Evolutionary conservation across 2,888 invertebrate genomes (phyloP).

Genomic region (Agriotes lineatus): DNA sequence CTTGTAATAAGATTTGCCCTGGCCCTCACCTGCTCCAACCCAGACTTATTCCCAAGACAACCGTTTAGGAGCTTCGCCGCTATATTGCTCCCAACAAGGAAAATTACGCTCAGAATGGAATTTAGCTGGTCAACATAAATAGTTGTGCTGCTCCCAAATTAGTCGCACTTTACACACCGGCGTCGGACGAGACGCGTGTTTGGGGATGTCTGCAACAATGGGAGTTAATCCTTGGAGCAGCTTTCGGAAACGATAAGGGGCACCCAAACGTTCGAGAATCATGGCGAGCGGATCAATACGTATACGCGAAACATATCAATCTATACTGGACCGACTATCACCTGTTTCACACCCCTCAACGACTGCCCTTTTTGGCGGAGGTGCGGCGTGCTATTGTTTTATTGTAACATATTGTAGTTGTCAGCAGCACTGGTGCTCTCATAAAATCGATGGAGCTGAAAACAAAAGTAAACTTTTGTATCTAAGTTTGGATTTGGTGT

Average conservation of each 20-base stretch:
- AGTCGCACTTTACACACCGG: conserved; percentile 27
- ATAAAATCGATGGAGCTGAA: conserved; percentile 20
- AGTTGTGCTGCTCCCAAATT: conserved; percentile 39
- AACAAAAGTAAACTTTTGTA: conserved; percentile 24
- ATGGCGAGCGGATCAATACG: conserved; percentile 16
- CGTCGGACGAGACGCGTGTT: conserved; percentile 4
- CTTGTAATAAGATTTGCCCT: conserved; percentile 56
- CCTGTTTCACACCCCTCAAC: conserved; percentile 15
- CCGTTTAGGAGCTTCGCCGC: conserved; percentile 52
- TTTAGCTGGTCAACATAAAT: conserved; percentile 51
- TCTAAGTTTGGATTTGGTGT: conserved; percentile 14
- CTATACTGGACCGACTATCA: conserved; percentile 20
- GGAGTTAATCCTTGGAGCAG: background rate
- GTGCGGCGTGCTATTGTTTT: conserved; percentile 20
- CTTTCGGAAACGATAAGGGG: conserved; percentile 1
- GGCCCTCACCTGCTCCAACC: conserved; percentile 56
- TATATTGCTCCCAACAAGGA: conserved; percentile 49
- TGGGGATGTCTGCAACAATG: conserved; percentile 10
- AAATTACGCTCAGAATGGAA: conserved; percentile 51
- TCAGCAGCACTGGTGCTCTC: conserved; percentile 17
- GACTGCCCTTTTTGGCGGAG: conserved; percentile 15
- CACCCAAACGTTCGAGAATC: conserved; percentile 1
- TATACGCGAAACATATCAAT: conserved; percentile 15
- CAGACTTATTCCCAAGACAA: conserved; percentile 56
- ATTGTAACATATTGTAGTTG: conserved; percentile 20